Percentiles rank a stretch among this genome's conserved stretches.
These are phyloP conservation scores for Grammomys surdaster DNA, from an alignment of 2,113 vertebrate genomes.

Conservation along the genomic window DNA sequence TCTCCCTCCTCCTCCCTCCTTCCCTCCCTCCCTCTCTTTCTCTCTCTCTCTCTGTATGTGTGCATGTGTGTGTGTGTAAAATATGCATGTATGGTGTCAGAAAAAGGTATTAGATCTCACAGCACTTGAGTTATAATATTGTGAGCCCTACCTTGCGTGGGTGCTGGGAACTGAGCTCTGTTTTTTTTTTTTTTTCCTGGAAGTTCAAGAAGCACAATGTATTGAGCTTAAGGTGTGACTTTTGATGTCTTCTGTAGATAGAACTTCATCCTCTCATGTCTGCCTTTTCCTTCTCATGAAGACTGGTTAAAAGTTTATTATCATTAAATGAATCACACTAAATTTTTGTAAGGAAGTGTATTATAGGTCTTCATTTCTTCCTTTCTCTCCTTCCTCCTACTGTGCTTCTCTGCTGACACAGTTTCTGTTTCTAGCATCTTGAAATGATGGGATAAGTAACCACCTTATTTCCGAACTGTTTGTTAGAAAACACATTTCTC, in stretches of 20 bases:
- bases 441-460: constrained; percentile 34
- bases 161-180: not conserved
- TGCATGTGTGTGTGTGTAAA: not conserved
- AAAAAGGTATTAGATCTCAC: not conserved
- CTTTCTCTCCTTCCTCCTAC: not conserved
- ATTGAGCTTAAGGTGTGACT: not conserved
- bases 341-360: not conserved
- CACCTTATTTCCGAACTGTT: constrained; percentile 35
- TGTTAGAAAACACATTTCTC: constrained; percentile 59
- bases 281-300: constrained; percentile 21
- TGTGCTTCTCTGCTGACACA: not conserved
- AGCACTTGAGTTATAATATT: not conserved
- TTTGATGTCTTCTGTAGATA: not conserved
- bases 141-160: not conserved
- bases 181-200: not conserved
- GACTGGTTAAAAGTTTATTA: constrained; percentile 22
- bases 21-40: no score
- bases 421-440: constrained; percentile 36
- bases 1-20: no score
- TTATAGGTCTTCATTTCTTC: constrained; percentile 43
- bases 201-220: not conserved
- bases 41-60: no score
- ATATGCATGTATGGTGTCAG: not conserved
- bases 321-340: constrained; percentile 29
- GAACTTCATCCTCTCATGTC: not conserved